Evolutionary conservation across 2,888 invertebrate genomes (phyloP), one percentile per base, ranked within the genome.

Genomic region (Ecliptopera silaceata): DNA sequence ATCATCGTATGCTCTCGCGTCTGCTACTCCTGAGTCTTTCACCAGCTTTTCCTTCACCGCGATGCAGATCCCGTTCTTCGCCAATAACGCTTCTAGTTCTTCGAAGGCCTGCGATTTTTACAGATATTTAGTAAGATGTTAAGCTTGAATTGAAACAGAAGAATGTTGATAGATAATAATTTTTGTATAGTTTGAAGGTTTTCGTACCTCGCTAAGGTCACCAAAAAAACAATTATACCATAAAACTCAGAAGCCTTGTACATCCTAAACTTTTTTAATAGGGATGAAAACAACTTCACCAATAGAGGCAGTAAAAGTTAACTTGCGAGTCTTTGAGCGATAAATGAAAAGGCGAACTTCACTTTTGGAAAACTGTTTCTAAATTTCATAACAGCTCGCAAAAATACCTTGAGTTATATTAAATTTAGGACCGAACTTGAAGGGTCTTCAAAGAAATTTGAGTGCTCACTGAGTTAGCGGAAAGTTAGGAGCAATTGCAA

Each of bases 1-100:
- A 71, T 93, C 95, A 82, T 98, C 97, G 79, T 97, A 98, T 39
- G 96, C 96, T 8, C 93, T 93, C 77, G 97, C 97, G 66, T 95
- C 95, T 0, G 98, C 98, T 1, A 98, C 98, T 12, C 98, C 98
- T 0, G 98, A 98, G 85, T 98, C 98, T 81, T 98, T 98, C 53
- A 97, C 96, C 55, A 99, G 92, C 80, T 97, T 97, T 81, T 98
- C 98, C 75, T 98, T 98, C 50, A 97, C 95, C 0, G 98, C 98
- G 68, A 98, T 97, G 88, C 98, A 99, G 84, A 99, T 96, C 65
- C 95, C 94, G 80, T 96, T 93, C 68, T 95, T 94, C 0, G 95
- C 95, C 51, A 99, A 89, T 36, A 97, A 88, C 53, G 96, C 96
- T 80, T 98, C 98, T 63, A 99, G 87, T 77, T 98, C 98, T 80